Base-by-base conservation (phyloP, 2,113 vertebrate species). In the Entomyzon cyanotis region DNA sequence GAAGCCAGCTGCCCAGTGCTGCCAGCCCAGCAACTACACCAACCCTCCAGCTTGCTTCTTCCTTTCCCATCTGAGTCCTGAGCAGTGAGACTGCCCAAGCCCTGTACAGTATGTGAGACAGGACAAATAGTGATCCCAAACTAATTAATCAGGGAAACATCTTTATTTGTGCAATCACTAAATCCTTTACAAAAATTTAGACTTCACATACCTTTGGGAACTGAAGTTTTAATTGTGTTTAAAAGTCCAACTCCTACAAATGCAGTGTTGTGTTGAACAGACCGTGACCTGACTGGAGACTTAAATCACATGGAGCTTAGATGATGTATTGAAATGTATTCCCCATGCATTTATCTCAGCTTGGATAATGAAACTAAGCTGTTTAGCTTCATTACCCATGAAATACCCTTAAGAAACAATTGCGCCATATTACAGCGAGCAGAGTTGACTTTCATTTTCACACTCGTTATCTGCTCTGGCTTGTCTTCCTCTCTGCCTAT, bases 361-460 rank as follows among this genome's bases (percentile, higher is more conserved):
- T 49, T 77, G 78, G 75, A 87, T 93, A 97, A 95, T 60, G 82
- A 93, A 97, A 96, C 81, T 93, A 97, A 85, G 90, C 84, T 94
- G 84, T 70, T 96, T 92, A 91, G 73, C 81, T 94, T 91, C 89
- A 96, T 95, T 87, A 94, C 37, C 60, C 78, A 79, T 65, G 47
- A 94, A 94, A 88, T 74, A 90, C 47, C 42, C 88, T 95, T 78
- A 93, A 94, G 79, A 92, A 95, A 88, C 71, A 90, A 75, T 56
- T 77, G 52, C 81, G 55, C 63, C 56, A 33, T 55, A 56, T 83
- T 95, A 94, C 27, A 83, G 67, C 0, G 0, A 64, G 75, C 33
- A 87, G 71, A 64, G 27, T 5, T 63, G 65, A 67, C 75, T 86
- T 74, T 46, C 44, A 55, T 83, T 87, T 88, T 73, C 44, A 83